phyloP scores from a whole-genome alignment of 2,113 vertebrate genomes.

The Pseudonaja textilis region DNA sequence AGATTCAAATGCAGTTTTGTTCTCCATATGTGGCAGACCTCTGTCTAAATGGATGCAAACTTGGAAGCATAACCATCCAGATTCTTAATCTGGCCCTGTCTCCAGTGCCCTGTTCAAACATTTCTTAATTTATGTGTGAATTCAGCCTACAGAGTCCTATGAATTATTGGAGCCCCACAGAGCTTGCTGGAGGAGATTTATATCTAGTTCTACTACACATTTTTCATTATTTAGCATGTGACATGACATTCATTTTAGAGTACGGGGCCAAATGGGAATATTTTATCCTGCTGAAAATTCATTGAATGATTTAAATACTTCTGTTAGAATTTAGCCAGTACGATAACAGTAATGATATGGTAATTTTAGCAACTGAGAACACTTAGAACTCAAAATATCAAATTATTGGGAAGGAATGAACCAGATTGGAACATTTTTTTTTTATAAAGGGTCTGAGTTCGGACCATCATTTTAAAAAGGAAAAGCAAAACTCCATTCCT shows the following conservation, averaged over 20 bases:
- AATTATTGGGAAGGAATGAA: neutral
- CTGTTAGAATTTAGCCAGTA: conserved; percentile 14
- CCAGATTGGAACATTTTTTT: neutral
- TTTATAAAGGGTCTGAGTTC: neutral
- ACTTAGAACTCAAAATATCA: neutral
- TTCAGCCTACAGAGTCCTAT: neutral
- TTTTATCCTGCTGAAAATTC: conserved; percentile 13
- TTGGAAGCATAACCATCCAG: neutral
- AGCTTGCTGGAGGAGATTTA: neutral
- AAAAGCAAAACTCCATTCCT: neutral
- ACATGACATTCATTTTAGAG: neutral
- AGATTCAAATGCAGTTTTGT: neutral
- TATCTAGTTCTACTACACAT: neutral
- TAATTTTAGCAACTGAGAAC: neutral
- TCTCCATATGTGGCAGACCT: neutral
- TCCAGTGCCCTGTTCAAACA: neutral
- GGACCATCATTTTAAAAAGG: neutral
- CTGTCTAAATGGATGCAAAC: neutral
- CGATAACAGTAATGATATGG: neutral
- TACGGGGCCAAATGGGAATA: neutral
- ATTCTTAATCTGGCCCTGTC: neutral
- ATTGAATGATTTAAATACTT: conserved; percentile 2
- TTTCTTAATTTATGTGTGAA: neutral
- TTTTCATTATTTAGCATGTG: neutral
- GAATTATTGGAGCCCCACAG: neutral